A percentile compares a stretch with the other conserved stretches of the same genome.
Conservation (phyloP, 2,888 invertebrate genomes). For the Clitarchus hookeri region DNA sequence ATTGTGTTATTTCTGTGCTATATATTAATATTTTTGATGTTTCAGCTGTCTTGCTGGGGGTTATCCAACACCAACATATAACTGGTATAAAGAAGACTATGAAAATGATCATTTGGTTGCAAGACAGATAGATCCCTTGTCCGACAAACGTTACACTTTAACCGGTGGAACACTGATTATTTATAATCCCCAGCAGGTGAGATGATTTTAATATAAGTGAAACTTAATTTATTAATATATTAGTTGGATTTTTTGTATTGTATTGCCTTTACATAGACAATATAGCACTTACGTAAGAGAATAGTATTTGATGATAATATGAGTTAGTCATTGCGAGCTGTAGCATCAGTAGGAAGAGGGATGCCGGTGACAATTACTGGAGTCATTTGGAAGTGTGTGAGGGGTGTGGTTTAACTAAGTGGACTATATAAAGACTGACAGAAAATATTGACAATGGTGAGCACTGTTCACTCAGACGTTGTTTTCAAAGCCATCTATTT, state of each 20-base stretch:
- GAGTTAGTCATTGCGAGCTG: too few relatives aligned
- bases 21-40: slow-evolving; percentile 34
- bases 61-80: slow-evolving; percentile 86
- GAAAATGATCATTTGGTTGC: slow-evolving; percentile 76
- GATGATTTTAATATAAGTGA: slow-evolving; percentile 47
- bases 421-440: too few relatives aligned
- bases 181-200: slow-evolving; percentile 74
- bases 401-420: too few relatives aligned
- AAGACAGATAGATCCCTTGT: slow-evolving; percentile 75
- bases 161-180: slow-evolving; percentile 93
- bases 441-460: too few relatives aligned
- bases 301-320: too few relatives aligned
- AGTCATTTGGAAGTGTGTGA: too few relatives aligned
- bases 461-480: too few relatives aligned
- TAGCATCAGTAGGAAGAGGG: too few relatives aligned
- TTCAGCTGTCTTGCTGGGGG: slow-evolving; percentile 80
- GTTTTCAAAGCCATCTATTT: too few relatives aligned
- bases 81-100: slow-evolving; percentile 89
- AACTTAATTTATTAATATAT: background rate
- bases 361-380: too few relatives aligned
- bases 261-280: background rate
- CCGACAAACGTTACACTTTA: slow-evolving; percentile 75
- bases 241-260: background rate
- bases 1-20: too few relatives aligned
- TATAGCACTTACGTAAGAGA: too few relatives aligned